Evolutionary conservation across 2,797 vertebrate species (phyloP).

Genomic region (Coccyzus lansbergi): DNA sequence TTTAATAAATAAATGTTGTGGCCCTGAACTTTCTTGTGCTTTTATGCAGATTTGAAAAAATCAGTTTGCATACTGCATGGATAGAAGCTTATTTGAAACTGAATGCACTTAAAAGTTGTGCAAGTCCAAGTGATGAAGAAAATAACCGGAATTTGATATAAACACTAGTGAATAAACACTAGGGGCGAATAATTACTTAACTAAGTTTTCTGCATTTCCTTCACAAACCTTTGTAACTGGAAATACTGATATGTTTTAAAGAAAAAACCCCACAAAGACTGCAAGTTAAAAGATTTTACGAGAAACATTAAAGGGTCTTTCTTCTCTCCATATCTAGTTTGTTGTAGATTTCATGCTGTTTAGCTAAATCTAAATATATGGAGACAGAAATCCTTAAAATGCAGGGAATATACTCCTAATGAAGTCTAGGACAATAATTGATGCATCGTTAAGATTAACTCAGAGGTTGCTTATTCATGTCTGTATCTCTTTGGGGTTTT

Average conservation of each 20-base stretch:
- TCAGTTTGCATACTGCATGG: not conserved
- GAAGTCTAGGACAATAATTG: not conserved
- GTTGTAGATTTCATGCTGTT: slow-evolving; percentile 26
- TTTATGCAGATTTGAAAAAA: slow-evolving; percentile 10
- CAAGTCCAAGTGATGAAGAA: not conserved
- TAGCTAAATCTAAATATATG: not conserved
- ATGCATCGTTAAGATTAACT: not conserved
- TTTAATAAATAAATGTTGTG: slow-evolving; percentile 19
- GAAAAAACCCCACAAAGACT: slow-evolving; percentile 18
- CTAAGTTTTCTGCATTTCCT: not conserved
- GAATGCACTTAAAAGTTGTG: not conserved
- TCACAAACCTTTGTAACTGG: slow-evolving; percentile 47
- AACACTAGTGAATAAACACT: too few relatives aligned
- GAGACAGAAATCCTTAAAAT: not conserved
- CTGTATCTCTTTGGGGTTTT: not conserved
- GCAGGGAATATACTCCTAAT: not conserved
- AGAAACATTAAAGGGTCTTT: slow-evolving; percentile 51
- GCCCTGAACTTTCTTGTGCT: not conserved
- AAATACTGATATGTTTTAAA: slow-evolving; percentile 70
- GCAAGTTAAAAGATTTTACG: slow-evolving; percentile 61
- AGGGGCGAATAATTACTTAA: slow-evolving; percentile 37
- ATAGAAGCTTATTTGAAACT: slow-evolving; percentile 39
- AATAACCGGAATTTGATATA: slow-evolving; percentile 33
- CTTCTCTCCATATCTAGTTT: slow-evolving; percentile 55
- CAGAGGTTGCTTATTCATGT: not conserved